Evolutionary conservation across 35 echinoderm and acorn worm genomes (phyloP).

Genomic region (Lytechinus pictus): DNA sequence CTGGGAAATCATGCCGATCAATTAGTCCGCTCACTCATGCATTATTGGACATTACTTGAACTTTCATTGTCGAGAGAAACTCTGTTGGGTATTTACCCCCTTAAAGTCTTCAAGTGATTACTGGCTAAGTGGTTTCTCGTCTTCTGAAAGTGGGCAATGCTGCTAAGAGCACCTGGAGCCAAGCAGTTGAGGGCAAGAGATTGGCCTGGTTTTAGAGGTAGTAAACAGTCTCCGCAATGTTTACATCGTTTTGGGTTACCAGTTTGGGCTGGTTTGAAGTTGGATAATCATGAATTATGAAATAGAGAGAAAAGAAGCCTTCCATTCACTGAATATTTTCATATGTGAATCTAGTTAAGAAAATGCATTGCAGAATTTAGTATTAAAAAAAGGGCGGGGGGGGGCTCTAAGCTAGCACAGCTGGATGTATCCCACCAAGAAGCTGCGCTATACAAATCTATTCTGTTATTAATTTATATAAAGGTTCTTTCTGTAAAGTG

Average conservation of each 20-base stretch:
- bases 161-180: not conserved
- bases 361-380: too few relatives aligned
- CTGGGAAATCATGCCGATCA: not conserved
- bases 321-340: too few relatives aligned
- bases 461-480: too few relatives aligned
- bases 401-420: too few relatives aligned
- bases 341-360: too few relatives aligned
- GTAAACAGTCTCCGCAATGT: not conserved
- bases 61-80: not conserved
- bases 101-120: not conserved
- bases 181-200: not conserved
- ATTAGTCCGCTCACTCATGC: not conserved
- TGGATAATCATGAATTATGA: not conserved
- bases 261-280: not conserved
- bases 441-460: too few relatives aligned
- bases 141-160: not conserved
- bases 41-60: not conserved
- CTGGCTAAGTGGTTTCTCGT: not conserved
- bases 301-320: too few relatives aligned
- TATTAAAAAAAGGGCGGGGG: too few relatives aligned
- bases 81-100: not conserved
- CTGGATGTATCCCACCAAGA: too few relatives aligned
- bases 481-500: too few relatives aligned
- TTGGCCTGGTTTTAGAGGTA: not conserved
- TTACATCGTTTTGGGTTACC: not conserved